Conservation (phyloP, 2,797 vertebrate species). For the Aphelocoma californica region DNA sequence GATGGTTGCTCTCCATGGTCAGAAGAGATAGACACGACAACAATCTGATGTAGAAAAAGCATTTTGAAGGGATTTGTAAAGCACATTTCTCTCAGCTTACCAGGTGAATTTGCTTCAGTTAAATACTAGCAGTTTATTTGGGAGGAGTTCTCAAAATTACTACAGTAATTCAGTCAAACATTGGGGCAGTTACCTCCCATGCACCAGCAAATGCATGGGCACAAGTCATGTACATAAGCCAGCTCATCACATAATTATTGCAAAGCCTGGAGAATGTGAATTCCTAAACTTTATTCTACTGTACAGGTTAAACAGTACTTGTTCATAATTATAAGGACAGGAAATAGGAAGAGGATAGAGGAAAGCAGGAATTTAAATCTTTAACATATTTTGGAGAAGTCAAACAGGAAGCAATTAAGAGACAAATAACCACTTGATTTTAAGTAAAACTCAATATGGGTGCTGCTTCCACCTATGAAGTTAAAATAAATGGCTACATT, state of each 20-base stretch:
- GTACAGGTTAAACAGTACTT: neutral
- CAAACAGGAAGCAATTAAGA: neutral
- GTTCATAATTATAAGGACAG: neutral
- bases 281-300: neutral
- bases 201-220: accelerated
- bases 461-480: neutral
- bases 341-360: neutral
- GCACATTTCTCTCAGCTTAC: neutral
- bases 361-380: neutral
- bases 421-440: neutral
- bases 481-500: neutral
- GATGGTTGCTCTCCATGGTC: neutral
- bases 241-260: neutral
- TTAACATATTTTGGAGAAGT: neutral
- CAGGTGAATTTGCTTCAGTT: neutral
- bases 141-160: neutral
- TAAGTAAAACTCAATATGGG: neutral
- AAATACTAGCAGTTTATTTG: neutral
- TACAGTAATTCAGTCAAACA: neutral
- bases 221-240: neutral
- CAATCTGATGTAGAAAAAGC: neutral
- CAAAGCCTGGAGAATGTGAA: neutral
- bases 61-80: neutral
- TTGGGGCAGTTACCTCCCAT: neutral
- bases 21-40: neutral